Conservation (phyloP, 1,140 invertebrate genomes). For the Drosophila nasuta region DNA sequence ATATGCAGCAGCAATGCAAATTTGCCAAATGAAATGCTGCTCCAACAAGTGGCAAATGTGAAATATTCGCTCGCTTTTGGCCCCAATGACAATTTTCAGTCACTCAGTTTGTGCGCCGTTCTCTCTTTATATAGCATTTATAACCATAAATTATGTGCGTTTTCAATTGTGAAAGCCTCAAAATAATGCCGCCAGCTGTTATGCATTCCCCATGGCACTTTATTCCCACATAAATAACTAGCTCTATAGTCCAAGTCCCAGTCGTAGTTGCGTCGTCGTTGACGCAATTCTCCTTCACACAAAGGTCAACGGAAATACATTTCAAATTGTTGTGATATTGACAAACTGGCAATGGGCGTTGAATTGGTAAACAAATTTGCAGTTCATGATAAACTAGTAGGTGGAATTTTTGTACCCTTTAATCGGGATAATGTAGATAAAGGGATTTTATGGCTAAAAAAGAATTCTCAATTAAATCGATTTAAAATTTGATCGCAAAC, state of each 20-base stretch:
- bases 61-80: background rate
- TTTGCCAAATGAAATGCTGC: conserved; percentile 27
- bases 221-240: conserved; percentile 16
- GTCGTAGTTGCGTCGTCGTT: background rate
- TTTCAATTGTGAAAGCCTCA: conserved; percentile 7
- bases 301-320: background rate
- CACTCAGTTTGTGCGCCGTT: too few relatives aligned
- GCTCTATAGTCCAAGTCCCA: background rate
- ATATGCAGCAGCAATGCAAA: conserved; percentile 21
- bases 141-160: conserved; percentile 6
- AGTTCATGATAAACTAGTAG: background rate
- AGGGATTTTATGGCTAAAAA: background rate
- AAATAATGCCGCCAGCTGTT: conserved; percentile 17
- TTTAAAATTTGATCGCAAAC: too few relatives aligned
- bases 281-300: background rate
- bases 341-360: background rate
- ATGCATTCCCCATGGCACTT: conserved; percentile 5
- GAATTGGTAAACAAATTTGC: conserved; percentile 1
- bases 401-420: background rate
- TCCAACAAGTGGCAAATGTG: conserved; percentile 17
- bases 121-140: conserved; percentile 3
- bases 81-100: background rate
- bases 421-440: background rate
- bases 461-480: too few relatives aligned
- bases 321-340: conserved; percentile 5